A percentile compares a stretch with the other conserved stretches of the same genome.
Evolutionary conservation across 2,888 invertebrate genomes (phyloP).

Genomic region (Panopea generosa): DNA sequence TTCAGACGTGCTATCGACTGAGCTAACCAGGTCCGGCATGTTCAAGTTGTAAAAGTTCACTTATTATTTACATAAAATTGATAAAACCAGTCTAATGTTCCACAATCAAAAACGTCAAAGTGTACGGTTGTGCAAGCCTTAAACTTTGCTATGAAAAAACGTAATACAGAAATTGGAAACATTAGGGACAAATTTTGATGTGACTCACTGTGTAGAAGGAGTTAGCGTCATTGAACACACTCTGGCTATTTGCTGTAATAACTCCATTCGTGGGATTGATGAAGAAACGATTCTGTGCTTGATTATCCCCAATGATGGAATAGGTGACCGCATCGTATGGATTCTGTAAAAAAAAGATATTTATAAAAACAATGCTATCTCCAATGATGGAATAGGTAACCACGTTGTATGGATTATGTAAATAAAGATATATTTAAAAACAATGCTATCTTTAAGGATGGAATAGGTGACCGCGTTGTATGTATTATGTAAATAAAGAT

Average conservation of each 20-base stretch:
- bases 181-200: too few species aligned
- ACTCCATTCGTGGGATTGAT: conserved; percentile 65
- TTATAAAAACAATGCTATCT: conserved; percentile 55
- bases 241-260: conserved; percentile 56
- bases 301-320: conserved; percentile 79
- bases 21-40: too few species aligned
- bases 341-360: conserved; percentile 59
- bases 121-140: too few species aligned
- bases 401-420: conserved; percentile 76
- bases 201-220: conserved; percentile 63
- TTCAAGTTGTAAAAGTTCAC: too few species aligned
- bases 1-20: too few species aligned
- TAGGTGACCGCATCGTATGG: conserved; percentile 79
- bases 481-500: background rate
- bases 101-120: too few species aligned
- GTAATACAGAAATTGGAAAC: too few species aligned
- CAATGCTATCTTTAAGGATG: conserved; percentile 76
- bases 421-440: conserved; percentile 4
- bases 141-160: too few species aligned
- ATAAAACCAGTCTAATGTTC: too few species aligned
- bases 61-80: too few species aligned
- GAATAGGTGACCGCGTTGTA: conserved; percentile 78
- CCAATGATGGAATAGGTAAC: conserved; percentile 81
- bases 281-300: conserved; percentile 70
- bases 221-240: conserved; percentile 60